These are phyloP conservation scores for Pleuronectes platessa DNA, from an alignment of 2,113 vertebrate species.

Conservation along the genomic window DNA sequence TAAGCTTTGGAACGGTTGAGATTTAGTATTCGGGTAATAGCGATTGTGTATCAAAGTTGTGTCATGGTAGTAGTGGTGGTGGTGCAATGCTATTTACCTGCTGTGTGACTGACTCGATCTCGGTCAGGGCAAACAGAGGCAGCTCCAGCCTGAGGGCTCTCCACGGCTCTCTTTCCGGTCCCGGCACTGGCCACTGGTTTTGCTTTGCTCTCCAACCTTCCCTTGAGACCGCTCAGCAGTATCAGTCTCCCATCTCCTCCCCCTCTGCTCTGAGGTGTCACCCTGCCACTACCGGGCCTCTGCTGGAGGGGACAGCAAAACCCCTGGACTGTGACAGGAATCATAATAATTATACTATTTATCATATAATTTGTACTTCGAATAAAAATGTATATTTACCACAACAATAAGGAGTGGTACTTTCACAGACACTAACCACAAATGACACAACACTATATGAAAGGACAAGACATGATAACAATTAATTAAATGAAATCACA, in stretches of 20 bases:
- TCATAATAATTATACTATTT: background rate
- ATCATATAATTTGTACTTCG: background rate
- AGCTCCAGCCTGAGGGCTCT: background rate
- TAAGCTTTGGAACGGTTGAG: no score
- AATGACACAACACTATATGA: fast-evolving
- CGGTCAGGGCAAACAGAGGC: background rate
- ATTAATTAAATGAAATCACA: no score
- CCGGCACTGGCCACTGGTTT: background rate
- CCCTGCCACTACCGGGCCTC: slow-evolving; percentile 49
- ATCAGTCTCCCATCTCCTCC: slow-evolving; percentile 8
- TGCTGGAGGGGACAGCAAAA: slow-evolving; percentile 70
- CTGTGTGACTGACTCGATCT: background rate
- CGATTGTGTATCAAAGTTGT: background rate
- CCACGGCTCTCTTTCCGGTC: slow-evolving; percentile 15
- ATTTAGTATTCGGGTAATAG: background rate
- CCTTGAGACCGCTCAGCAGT: slow-evolving; percentile 2
- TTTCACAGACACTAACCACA: background rate
- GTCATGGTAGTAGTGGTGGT: background rate
- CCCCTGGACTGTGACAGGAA: slow-evolving; percentile 64
- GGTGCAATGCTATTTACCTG: slow-evolving; percentile 33
- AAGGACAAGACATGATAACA: no score
- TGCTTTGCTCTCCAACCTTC: slow-evolving; percentile 20
- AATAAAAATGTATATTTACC: background rate
- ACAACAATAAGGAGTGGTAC: background rate
- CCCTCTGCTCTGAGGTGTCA: slow-evolving; percentile 11